Evolutionary conservation across 2,113 vertebrate genomes (phyloP).

Genomic region (Epinephelus lanceolatus): DNA sequence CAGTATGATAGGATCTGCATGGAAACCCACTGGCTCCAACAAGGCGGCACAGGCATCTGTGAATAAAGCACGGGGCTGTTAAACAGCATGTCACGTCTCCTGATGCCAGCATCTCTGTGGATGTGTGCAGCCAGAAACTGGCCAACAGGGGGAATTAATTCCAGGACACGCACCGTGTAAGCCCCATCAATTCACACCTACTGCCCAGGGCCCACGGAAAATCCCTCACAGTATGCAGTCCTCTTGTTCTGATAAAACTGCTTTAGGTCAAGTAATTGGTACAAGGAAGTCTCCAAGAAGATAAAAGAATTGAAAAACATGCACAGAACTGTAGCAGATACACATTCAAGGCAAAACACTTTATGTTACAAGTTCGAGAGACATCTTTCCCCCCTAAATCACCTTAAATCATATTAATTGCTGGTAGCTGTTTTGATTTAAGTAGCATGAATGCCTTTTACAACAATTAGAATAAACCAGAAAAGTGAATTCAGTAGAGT

Average conservation of each 20-base stretch:
- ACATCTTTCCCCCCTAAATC: neutral
- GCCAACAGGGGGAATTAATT: conserved; percentile 62
- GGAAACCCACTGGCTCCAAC: conserved; percentile 36
- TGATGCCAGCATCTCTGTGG: conserved; percentile 45
- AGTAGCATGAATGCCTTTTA: neutral
- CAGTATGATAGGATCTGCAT: conserved; percentile 1
- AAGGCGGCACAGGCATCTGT: conserved; percentile 30
- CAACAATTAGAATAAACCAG: neutral
- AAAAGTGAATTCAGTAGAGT: too few relatives aligned
- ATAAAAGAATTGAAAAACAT: neutral
- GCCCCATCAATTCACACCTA: conserved; percentile 48
- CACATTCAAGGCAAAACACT: neutral
- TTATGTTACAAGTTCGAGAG: neutral
- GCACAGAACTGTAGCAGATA: neutral
- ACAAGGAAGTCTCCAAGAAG: neutral
- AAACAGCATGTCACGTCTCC: conserved; percentile 55
- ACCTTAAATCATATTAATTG: neutral
- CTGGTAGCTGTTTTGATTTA: neutral
- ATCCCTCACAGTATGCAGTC: neutral
- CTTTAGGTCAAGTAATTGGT: neutral
- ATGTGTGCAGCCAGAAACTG: conserved; percentile 31
- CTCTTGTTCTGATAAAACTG: neutral
- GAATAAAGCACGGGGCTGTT: conserved; percentile 50
- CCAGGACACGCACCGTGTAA: conserved; percentile 53
- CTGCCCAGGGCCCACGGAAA: conserved; percentile 18